Conservation (phyloP, 2,888 invertebrate genomes). For the Halocaridina rubra region DNA sequence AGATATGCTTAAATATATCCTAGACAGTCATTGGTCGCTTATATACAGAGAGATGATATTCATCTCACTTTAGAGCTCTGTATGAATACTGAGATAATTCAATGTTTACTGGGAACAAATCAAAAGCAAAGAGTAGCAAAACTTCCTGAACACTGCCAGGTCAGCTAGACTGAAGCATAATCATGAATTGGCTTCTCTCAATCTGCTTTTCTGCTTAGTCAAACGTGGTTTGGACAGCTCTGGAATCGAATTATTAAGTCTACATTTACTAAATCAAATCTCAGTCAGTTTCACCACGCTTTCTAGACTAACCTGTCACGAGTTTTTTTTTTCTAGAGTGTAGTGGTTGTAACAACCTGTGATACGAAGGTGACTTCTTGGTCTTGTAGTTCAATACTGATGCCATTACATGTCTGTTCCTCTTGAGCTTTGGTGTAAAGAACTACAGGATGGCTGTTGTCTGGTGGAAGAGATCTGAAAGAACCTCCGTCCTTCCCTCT, state of each 20-base stretch:
- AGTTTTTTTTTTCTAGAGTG: slow-evolving; percentile 23
- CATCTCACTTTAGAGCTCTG: too few species aligned
- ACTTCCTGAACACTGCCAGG: too few species aligned
- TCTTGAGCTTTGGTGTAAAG: slow-evolving; percentile 35
- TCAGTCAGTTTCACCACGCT: background rate
- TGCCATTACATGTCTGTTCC: slow-evolving; percentile 34
- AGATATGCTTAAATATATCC: too few species aligned
- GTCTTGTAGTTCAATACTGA: slow-evolving; percentile 35
- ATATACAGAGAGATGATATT: too few species aligned
- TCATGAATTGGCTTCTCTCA: background rate
- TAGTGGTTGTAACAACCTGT: slow-evolving; percentile 42
- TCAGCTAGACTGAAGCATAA: background rate
- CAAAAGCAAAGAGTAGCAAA: too few species aligned
- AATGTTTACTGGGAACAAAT: too few species aligned
- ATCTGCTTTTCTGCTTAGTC: background rate
- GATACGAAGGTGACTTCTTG: slow-evolving; percentile 43
- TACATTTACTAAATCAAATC: too few species aligned
- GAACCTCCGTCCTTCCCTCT: slow-evolving; percentile 1
- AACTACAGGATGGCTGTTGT: slow-evolving; percentile 21
- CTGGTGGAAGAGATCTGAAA: background rate
- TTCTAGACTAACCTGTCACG: background rate
- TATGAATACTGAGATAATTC: too few species aligned
- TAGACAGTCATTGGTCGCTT: too few species aligned
- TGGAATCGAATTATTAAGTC: too few species aligned
- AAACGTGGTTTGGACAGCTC: background rate